Evolutionary conservation across 2,888 invertebrate species (phyloP).

Genomic region (Scaptomyza parva): DNA sequence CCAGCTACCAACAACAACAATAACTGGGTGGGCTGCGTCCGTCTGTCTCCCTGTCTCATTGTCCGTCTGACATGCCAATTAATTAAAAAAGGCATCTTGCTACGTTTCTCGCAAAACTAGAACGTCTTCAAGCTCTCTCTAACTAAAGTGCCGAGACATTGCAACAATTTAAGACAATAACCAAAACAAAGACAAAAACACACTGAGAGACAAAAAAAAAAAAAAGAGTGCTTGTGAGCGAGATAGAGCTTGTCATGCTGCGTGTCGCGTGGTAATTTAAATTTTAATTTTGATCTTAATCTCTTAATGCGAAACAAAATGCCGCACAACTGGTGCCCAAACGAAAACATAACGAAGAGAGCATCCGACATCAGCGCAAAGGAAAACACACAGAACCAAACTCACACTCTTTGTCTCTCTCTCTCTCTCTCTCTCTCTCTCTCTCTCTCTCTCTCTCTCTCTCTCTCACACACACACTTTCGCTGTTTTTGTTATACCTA

Average conservation of each 20-base stretch:
- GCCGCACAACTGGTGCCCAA: slow-evolving; percentile 82
- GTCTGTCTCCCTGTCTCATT: slow-evolving; percentile 8
- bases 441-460: background rate
- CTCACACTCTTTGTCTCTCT: background rate
- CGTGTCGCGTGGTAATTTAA: slow-evolving; percentile 83
- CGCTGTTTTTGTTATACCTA: background rate
- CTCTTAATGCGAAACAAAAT: slow-evolving; percentile 85
- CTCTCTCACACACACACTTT: background rate
- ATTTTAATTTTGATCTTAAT: slow-evolving; percentile 85
- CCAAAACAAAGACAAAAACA: slow-evolving; percentile 8
- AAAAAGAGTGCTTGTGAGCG: background rate
- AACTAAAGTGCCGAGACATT: slow-evolving; percentile 49
- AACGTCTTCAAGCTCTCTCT: slow-evolving; percentile 24
- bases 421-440: background rate
- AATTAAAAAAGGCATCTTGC: slow-evolving; percentile 68
- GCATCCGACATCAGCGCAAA: slow-evolving; percentile 48
- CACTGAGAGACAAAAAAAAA: background rate
- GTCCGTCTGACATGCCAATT: slow-evolving; percentile 58
- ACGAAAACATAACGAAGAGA: slow-evolving; percentile 19
- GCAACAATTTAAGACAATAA: slow-evolving; percentile 63
- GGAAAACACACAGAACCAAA: slow-evolving; percentile 8
- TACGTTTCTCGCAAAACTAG: slow-evolving; percentile 35
- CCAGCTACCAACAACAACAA: slow-evolving; percentile 14
- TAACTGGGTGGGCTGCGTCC: slow-evolving; percentile 31
- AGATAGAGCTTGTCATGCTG: slow-evolving; percentile 40